phyloP scores from a whole-genome alignment of 2,888 invertebrate genomes.

The Phasia obesa region DNA sequence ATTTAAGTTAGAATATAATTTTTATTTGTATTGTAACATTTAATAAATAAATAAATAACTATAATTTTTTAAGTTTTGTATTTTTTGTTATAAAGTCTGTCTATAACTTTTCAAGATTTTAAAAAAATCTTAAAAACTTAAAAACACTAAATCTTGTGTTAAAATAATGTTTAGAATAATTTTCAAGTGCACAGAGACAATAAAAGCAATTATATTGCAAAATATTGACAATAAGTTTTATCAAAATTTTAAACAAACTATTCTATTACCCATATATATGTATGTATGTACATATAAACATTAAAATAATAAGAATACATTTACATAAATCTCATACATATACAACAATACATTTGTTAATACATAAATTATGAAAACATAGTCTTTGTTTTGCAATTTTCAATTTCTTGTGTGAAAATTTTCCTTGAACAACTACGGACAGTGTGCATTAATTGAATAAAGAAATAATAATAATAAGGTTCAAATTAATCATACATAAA shows the following conservation, averaged over 20 bases:
- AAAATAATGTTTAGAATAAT: neutral
- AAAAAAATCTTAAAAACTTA: no score
- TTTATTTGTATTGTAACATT: no score
- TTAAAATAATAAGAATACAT: conserved; percentile 26
- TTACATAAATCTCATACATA: neutral
- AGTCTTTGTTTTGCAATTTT: conserved; percentile 73
- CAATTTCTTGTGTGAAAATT: conserved; percentile 62
- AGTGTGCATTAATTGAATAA: neutral
- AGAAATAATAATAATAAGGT: neutral
- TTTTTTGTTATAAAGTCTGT: no score
- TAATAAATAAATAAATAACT: no score
- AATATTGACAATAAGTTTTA: neutral
- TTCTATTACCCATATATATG: no score
- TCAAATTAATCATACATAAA: no score
- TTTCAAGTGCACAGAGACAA: neutral
- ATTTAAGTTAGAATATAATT: no score
- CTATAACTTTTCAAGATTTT: no score
- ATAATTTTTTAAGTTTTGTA: no score
- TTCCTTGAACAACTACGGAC: neutral
- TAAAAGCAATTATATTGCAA: neutral
- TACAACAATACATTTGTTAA: conserved; percentile 29
- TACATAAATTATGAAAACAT: conserved; percentile 74
- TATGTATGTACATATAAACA: no score
- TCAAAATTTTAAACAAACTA: neutral
- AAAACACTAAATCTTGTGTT: neutral